Percentiles rank a stretch among this genome's conserved stretches.
These are phyloP conservation scores for Danionella cerebrum DNA, from an alignment of 2,113 vertebrate species.

Conservation along the genomic window DNA sequence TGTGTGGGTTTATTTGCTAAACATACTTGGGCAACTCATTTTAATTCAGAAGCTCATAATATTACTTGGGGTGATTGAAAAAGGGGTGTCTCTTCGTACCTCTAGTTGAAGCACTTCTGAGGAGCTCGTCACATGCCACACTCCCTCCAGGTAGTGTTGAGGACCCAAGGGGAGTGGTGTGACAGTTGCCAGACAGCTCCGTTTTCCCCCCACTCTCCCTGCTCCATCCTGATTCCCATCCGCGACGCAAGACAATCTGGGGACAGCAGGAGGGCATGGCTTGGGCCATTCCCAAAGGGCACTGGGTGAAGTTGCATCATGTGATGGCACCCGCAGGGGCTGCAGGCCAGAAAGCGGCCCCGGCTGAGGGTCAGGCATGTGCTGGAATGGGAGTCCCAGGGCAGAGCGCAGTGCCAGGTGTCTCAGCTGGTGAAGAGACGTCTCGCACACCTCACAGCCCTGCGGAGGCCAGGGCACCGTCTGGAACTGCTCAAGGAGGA, in stretches of 20 bases:
- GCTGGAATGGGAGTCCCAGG: slow-evolving; percentile 59
- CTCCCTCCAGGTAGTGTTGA: slow-evolving; percentile 78
- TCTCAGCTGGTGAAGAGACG: slow-evolving; percentile 74
- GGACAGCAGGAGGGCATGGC: background rate
- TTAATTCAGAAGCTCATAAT: too few relatives aligned
- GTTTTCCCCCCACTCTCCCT: slow-evolving; percentile 54
- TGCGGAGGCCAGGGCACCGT: slow-evolving; percentile 65
- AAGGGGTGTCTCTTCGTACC: slow-evolving; percentile 41
- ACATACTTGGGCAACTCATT: too few relatives aligned
- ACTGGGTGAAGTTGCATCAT: background rate
- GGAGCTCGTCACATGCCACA: slow-evolving; percentile 75
- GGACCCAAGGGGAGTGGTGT: slow-evolving; percentile 67
- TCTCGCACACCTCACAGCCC: slow-evolving; percentile 71
- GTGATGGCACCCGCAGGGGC: slow-evolving; percentile 51
- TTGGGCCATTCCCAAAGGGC: background rate
- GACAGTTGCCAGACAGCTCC: slow-evolving; percentile 71
- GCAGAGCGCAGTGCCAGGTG: slow-evolving; percentile 71
- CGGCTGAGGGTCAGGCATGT: slow-evolving; percentile 40
- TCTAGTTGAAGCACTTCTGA: slow-evolving; percentile 40
- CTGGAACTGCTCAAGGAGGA: slow-evolving; percentile 79
- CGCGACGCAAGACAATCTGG: slow-evolving; percentile 4
- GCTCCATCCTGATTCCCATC: slow-evolving; percentile 23
- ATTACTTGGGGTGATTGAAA: too few relatives aligned
- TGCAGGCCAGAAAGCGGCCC: slow-evolving; percentile 62
- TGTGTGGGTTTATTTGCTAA: too few relatives aligned